These are phyloP conservation scores for Neoarius graeffei DNA, from an alignment of 2,113 vertebrate species.

Conservation along the genomic window DNA sequence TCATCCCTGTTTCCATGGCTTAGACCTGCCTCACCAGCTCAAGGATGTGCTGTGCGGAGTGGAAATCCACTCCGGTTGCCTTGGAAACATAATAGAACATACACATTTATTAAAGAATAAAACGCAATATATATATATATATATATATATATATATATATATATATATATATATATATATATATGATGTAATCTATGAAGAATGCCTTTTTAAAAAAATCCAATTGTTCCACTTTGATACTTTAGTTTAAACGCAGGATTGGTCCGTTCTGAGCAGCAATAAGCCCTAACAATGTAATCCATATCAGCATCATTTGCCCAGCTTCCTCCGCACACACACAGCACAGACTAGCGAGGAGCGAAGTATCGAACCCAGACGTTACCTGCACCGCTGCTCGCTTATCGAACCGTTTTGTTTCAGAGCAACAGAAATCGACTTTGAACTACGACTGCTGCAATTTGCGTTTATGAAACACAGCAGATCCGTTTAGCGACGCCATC, in stretches of 20 bases:
- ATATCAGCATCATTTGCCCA: constrained; percentile 54
- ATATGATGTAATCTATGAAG: constrained; percentile 51
- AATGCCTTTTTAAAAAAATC: constrained; percentile 54
- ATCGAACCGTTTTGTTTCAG: constrained; percentile 33
- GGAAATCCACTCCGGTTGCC: constrained; percentile 64
- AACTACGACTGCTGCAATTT: background rate
- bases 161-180: background rate
- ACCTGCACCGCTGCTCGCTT: constrained; percentile 33
- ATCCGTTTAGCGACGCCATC: constrained; percentile 29
- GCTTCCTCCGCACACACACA: constrained; percentile 45
- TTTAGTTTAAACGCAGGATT: constrained; percentile 61
- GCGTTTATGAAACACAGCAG: constrained; percentile 25
- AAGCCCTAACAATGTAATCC: constrained; percentile 63
- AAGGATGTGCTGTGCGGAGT: constrained; percentile 51
- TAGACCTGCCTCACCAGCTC: constrained; percentile 57
- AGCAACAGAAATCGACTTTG: constrained; percentile 27
- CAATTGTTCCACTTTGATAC: constrained; percentile 59
- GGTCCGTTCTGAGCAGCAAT: constrained; percentile 49
- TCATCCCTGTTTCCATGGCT: constrained; percentile 59
- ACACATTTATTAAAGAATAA: constrained; percentile 66
- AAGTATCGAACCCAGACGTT: constrained; percentile 34
- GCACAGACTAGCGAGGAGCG: constrained; percentile 29
- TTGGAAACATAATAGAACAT: constrained; percentile 71
- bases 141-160: background rate
- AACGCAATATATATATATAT: constrained; percentile 22